phyloP scores from a whole-genome alignment of 2,113 vertebrate genomes.

The Cyanocitta stelleri region DNA sequence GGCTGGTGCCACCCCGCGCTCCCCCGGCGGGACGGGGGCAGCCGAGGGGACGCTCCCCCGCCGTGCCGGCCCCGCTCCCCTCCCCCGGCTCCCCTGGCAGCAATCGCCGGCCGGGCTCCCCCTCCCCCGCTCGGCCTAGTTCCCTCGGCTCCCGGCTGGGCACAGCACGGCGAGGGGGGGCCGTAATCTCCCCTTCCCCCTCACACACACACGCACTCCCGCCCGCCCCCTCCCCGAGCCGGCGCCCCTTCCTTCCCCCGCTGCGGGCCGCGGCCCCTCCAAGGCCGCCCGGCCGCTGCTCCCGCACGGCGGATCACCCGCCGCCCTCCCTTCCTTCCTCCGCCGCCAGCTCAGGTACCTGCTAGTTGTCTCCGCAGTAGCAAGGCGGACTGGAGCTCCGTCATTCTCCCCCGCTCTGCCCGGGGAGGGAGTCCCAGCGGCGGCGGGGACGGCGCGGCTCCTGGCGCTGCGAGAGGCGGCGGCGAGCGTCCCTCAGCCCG shows the following conservation, averaged over 20 bases:
- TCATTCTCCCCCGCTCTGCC: slow-evolving; percentile 77
- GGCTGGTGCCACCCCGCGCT: background rate
- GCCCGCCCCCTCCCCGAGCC: background rate
- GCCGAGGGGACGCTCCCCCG: background rate
- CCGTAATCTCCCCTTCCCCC: background rate
- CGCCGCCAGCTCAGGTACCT: slow-evolving; percentile 75
- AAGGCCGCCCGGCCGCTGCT: background rate
- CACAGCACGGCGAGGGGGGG: background rate
- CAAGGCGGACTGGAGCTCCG: slow-evolving; percentile 94
- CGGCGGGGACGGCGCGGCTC: slow-evolving; percentile 44
- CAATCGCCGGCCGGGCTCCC: background rate
- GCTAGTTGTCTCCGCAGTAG: slow-evolving; percentile 95
- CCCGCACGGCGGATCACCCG: background rate
- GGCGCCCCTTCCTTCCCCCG: background rate
- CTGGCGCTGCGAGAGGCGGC: slow-evolving; percentile 28
- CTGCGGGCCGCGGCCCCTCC: background rate
- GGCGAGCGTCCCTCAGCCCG: background rate
- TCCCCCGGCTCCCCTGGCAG: background rate
- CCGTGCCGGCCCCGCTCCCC: background rate
- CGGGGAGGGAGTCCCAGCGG: slow-evolving; percentile 22
- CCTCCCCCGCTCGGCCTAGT: slow-evolving; percentile 17
- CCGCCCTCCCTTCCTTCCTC: background rate
- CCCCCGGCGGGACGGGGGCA: background rate
- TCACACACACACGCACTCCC: background rate
- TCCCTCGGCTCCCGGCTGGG: slow-evolving; percentile 6